phyloP scores from a whole-genome alignment of 2,113 vertebrate genomes.

The Lycaon pictus region DNA sequence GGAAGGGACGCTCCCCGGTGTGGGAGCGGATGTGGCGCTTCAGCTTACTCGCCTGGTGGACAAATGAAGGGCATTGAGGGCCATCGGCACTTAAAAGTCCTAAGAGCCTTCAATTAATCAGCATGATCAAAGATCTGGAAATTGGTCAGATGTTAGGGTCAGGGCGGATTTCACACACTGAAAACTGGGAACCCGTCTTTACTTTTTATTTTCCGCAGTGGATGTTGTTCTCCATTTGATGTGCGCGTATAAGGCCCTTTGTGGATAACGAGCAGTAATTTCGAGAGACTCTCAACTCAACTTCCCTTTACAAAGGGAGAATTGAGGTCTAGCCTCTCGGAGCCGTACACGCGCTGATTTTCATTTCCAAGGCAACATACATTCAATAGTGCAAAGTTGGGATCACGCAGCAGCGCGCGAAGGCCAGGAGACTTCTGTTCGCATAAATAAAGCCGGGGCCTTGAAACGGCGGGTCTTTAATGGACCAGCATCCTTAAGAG shows the following conservation, averaged over 20 bases:
- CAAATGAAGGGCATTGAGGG: fast-evolving
- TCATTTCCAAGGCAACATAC: not conserved
- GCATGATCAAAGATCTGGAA: fast-evolving
- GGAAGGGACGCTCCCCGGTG: conserved; percentile 86
- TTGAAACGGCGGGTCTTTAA: not conserved
- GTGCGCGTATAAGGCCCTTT: fast-evolving
- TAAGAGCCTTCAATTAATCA: fast-evolving
- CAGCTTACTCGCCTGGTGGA: conserved; percentile 85
- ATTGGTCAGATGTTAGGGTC: fast-evolving
- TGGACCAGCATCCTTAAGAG: fast-evolving
- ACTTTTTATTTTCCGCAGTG: fast-evolving
- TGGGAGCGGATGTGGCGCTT: conserved; percentile 83
- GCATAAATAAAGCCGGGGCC: not conserved
- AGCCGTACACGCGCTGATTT: fast-evolving
- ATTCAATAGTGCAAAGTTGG: fast-evolving
- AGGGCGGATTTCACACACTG: fast-evolving
- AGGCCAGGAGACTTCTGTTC: not conserved
- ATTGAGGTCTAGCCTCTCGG: fast-evolving
- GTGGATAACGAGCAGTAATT: fast-evolving
- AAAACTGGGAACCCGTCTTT: fast-evolving
- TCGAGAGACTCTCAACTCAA: not conserved
- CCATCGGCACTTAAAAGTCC: fast-evolving
- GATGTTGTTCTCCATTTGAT: fast-evolving
- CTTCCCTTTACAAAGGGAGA: not conserved
- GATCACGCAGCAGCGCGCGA: fast-evolving